phyloP scores from a whole-genome alignment of 2,797 vertebrate species.

The Euphonia xanthogaster region DNA sequence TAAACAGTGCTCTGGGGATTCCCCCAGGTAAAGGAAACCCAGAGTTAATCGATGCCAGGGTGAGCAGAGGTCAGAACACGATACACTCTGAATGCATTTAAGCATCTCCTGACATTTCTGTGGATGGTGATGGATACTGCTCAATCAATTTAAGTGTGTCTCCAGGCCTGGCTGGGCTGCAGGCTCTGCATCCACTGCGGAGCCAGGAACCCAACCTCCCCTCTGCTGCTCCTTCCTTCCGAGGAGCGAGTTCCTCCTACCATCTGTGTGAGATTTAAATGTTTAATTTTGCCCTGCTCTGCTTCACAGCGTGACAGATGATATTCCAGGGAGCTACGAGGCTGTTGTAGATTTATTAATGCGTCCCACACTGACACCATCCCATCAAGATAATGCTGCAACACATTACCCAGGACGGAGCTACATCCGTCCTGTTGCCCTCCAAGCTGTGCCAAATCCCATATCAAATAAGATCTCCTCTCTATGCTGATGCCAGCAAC shows the following conservation, averaged over 20 bases:
- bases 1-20: background rate
- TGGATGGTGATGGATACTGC: background rate
- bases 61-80: background rate
- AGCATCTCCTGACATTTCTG: constrained; percentile 3
- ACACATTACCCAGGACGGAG: background rate
- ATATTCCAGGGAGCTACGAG: background rate
- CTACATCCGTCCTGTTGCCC: background rate
- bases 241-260: background rate
- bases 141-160: background rate
- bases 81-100: background rate
- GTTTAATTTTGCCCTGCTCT: background rate
- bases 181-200: background rate
- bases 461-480: background rate
- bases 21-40: background rate
- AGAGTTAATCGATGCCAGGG: background rate
- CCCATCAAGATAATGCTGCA: background rate
- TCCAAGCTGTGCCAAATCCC: background rate
- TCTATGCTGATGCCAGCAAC: fast-evolving
- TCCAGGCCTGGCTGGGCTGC: background rate
- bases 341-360: background rate
- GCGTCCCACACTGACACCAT: background rate
- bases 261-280: background rate
- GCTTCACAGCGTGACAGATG: background rate
- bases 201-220: background rate
- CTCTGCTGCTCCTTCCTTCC: background rate